Base-by-base conservation (phyloP, 2,888 invertebrate genomes). In the Synergus gifuensis region DNA sequence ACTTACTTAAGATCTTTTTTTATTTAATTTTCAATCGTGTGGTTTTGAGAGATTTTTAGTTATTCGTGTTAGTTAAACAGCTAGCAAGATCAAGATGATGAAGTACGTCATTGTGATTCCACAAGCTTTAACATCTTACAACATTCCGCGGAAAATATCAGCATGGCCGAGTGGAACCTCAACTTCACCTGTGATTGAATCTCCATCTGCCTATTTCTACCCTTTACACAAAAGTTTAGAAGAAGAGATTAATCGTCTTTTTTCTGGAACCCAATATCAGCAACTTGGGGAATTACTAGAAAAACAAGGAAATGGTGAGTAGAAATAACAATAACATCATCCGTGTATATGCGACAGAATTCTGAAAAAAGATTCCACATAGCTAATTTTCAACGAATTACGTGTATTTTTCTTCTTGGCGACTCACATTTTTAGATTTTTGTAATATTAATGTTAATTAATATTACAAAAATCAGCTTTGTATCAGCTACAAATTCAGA, bases 211-310 rank as follows among this genome's bases (percentile, higher is more conserved):
- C 3, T 18, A 42, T 12, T 73, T 40, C n/a, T 73, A 36, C 7
- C 73, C 73, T 0, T 2, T 73, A 0, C 73, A 73, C 12, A 54
- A 36, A 36, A 54, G 49, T 3, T n/a, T 73, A 1, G 73, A 73
- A 16, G 73, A 73, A 1, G 73, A 73, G 16, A 73, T 73, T 7
- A 28, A 54, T 28, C 36, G 73, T 1, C 36, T 73, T 7, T 54
- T 73, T 36, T 54, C 49, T 36, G 49, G 28, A 28, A 36, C 22
- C 1, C 16, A 28, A 28, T 28, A 28, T 28, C 22, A 28, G 22
- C 22, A 28, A 28, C 22, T 28, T 28, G 54, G n/a, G 7, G n/a
- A 2, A 54, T 3, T 2, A n/a, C 1, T 9, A 54, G 9, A 2
- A 1, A 54, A 9, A 9, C 8, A 54, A 8, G 22, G 22, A 18